These are phyloP conservation scores for Petrocephalus sullivani DNA, from an alignment of 2,797 vertebrate species.

Conservation along the genomic window DNA sequence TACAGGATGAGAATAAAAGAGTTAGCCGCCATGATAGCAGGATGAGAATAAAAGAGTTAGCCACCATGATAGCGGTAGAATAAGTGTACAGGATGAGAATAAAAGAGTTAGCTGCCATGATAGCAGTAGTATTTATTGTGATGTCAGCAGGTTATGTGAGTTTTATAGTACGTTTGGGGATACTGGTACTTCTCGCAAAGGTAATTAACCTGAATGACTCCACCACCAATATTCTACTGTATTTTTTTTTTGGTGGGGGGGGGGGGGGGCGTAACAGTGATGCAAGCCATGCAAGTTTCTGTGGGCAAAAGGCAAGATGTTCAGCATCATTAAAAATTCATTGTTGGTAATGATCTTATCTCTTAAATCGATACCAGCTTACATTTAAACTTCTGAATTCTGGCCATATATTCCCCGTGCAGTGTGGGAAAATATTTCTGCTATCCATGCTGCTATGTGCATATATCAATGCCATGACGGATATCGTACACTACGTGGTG, in stretches of 20 bases:
- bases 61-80: neutral
- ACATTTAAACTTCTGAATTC: neutral
- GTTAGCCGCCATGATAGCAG: neutral
- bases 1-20: neutral
- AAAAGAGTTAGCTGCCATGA: neutral
- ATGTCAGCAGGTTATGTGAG: neutral
- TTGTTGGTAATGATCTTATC: neutral
- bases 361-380: neutral
- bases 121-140: neutral
- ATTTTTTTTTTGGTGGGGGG: neutral
- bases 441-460: neutral
- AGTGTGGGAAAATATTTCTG: neutral
- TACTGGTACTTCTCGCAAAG: neutral
- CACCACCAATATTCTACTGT: neutral
- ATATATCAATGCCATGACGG: neutral
- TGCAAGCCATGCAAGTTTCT: neutral
- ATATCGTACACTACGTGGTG: neutral
- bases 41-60: too few relatives aligned
- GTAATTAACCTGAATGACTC: neutral
- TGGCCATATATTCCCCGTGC: neutral
- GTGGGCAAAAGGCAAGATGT: neutral
- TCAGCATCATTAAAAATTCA: constrained; percentile 3
- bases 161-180: neutral
- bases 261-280: neutral
- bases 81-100: neutral